Evolutionary conservation across 2,113 vertebrate species (phyloP), one percentile per base, ranked within the genome.

Genomic region (Thalassoma bifasciatum): DNA sequence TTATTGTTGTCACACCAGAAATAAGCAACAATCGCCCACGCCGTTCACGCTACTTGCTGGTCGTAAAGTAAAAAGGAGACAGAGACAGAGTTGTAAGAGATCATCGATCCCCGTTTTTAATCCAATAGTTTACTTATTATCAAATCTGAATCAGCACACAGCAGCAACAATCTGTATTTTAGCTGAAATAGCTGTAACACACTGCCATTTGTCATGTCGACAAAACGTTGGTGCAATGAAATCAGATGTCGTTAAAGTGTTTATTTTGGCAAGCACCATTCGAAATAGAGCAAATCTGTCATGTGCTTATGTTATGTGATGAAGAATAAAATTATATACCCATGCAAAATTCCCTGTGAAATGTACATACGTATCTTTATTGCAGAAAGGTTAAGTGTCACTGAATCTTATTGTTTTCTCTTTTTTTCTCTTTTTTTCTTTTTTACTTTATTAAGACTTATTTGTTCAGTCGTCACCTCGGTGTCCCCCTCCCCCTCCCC

Each of bases 311-410:
- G 89, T 87, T 64, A 89, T 92, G 92, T 91, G 90, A 93, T 89
- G 88, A 90, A 86, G 90, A 90, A 94, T 88, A 92, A 93, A 93
- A 94, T 89, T 54, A 88, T 93, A 92, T 90, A 90, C 93, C 94
- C 96, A 96, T 96, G 95, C 96, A 96, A 95, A 95, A 94, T 90
- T 93, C 94, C 94, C 95, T 93, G 93, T 95, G 93, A 95, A 95
- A 95, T 94, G 93, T 96, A 95, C 94, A 96, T 72, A 83, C 40
- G 86, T 92, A 89, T 94, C 92, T 88, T 96, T 98, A 98, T 98
- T 98, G 96, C 96, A 95, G 89, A 94, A 93, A 96, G 80, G 64
- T 91, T 90, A 86, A 78, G 85, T 91, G 87, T 91, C 87, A 92
- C 91, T 92, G 89, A 92, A 93, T 89, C 92, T 88, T 77, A 89